Evolutionary conservation across 2,888 invertebrate genomes (phyloP).

Genomic region (Allolobophora icterica): DNA sequence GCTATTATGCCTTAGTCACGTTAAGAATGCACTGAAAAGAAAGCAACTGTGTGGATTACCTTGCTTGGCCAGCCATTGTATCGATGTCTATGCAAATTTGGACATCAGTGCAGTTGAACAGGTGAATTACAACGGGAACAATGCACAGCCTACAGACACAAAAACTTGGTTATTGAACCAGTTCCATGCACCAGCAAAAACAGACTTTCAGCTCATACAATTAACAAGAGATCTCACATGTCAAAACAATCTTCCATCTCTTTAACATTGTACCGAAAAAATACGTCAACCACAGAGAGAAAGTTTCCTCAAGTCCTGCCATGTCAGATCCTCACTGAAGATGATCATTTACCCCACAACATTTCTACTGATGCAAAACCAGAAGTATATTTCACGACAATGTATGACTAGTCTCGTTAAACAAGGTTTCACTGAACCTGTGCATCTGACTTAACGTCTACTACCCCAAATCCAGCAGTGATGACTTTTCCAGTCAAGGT

Average conservation of each 20-base stretch:
- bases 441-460: too few species aligned
- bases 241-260: background rate
- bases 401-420: too few species aligned
- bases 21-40: background rate
- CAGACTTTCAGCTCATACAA: background rate
- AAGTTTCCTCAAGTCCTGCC: background rate
- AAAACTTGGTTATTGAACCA: background rate
- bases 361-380: too few species aligned
- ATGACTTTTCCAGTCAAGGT: too few species aligned
- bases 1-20: background rate
- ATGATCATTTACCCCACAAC: too few species aligned
- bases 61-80: constrained; percentile 19
- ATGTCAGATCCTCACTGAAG: too few species aligned
- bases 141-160: constrained; percentile 70
- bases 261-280: background rate
- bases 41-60: constrained; percentile 21
- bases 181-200: background rate
- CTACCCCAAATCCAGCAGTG: too few species aligned
- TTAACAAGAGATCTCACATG: background rate
- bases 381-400: too few species aligned
- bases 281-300: background rate
- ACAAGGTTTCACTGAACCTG: too few species aligned
- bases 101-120: constrained; percentile 34
- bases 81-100: constrained; percentile 33
- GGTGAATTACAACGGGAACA: constrained; percentile 72